Evolutionary conservation across 2,888 invertebrate genomes (phyloP).

Genomic region (Tridacna crocea): DNA sequence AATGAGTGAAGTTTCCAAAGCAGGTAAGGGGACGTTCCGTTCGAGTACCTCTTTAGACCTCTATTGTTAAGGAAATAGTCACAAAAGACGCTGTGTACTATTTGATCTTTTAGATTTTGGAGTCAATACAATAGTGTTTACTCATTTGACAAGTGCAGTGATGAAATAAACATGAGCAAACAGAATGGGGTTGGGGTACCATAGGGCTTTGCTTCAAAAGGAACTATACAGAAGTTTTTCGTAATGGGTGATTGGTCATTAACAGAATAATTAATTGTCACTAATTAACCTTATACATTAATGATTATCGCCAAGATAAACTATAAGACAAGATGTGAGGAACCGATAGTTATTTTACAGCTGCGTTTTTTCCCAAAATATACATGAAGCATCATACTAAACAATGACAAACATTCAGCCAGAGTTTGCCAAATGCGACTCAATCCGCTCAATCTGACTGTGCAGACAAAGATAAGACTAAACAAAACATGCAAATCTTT

Average conservation of each 20-base stretch:
- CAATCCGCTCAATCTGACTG: too few relatives aligned
- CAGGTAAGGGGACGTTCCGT: too few relatives aligned
- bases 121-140: constrained; percentile 13
- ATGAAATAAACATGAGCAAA: constrained; percentile 23
- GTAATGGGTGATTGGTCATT: constrained; percentile 2
- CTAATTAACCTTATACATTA: constrained; percentile 21
- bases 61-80: not conserved
- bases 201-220: not conserved
- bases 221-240: not conserved
- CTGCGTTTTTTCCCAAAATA: too few relatives aligned
- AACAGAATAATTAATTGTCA: constrained; percentile 24
- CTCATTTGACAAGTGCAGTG: constrained; percentile 24
- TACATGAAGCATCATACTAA: too few relatives aligned
- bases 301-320: constrained; percentile 5
- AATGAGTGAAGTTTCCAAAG: too few relatives aligned
- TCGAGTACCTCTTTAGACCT: not conserved
- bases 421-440: too few relatives aligned
- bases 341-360: not conserved
- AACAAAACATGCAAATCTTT: too few relatives aligned
- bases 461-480: too few relatives aligned
- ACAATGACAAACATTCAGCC: too few relatives aligned
- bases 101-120: constrained; percentile 16
- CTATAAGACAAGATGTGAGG: not conserved
- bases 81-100: constrained; percentile 23
- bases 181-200: constrained; percentile 14